Evolutionary conservation across 2,797 vertebrate genomes (phyloP).

Genomic region (Rhincodon typus): DNA sequence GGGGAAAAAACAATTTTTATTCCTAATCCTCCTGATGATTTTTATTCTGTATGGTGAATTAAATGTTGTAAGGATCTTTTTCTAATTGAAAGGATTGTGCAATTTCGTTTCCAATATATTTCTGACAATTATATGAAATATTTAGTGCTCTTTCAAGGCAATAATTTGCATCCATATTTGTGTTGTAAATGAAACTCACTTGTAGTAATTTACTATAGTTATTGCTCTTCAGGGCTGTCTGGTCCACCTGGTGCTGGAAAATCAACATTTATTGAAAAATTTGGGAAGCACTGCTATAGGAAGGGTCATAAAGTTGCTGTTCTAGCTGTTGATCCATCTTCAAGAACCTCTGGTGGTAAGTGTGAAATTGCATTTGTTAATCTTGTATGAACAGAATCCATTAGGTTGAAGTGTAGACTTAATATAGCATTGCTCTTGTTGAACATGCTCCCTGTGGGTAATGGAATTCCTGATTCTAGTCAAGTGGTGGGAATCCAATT

Average conservation of each 20-base stretch:
- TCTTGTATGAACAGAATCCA: neutral
- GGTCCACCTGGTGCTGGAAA: constrained; percentile 96
- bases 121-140: neutral
- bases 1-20: neutral
- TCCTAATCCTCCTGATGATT: neutral
- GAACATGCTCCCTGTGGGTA: neutral
- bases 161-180: neutral
- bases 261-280: constrained; percentile 90
- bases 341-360: constrained; percentile 90
- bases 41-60: neutral
- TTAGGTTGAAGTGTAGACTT: neutral
- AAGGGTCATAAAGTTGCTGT: constrained; percentile 84
- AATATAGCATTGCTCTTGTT: neutral
- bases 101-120: neutral
- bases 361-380: constrained; percentile 13
- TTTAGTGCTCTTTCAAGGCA: neutral
- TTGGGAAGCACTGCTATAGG: constrained; percentile 88
- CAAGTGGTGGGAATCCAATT: neutral
- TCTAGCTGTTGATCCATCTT: constrained; percentile 91
- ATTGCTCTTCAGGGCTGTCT: constrained; percentile 70
- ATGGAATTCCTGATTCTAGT: neutral
- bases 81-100: neutral
- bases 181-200: neutral
- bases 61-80: neutral
- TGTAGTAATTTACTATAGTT: neutral